These are phyloP conservation scores for Stictocephala bisonia DNA, from an alignment of 2,888 invertebrate species.

Conservation along the genomic window DNA sequence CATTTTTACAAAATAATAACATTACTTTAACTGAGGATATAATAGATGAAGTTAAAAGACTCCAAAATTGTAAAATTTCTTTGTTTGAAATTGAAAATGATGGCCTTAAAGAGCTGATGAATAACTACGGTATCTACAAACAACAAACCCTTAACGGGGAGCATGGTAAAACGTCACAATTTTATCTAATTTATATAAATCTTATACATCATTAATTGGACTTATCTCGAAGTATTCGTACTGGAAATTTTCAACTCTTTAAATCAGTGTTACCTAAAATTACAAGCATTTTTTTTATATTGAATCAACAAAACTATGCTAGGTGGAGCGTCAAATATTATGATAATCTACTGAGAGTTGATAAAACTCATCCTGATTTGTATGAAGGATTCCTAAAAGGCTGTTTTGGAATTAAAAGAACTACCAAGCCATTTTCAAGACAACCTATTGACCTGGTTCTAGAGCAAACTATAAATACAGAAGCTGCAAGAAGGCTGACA, in stretches of 20 bases:
- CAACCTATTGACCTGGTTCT: conserved; percentile 61
- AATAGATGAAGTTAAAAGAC: background rate
- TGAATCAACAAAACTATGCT: conserved; percentile 62
- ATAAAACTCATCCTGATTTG: conserved; percentile 60
- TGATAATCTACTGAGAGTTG: conserved; percentile 60
- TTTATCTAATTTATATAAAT: conserved; percentile 59
- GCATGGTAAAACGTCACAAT: conserved; percentile 61
- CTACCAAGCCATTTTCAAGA: conserved; percentile 61
- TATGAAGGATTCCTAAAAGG: conserved; percentile 57
- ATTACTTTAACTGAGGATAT: background rate
- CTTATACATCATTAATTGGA: conserved; percentile 58
- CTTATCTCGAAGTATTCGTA: conserved; percentile 59
- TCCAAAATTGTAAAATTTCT: background rate
- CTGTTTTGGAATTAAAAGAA: conserved; percentile 61
- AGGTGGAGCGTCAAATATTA: conserved; percentile 60
- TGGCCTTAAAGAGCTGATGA: background rate
- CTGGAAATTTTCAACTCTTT: conserved; percentile 59
- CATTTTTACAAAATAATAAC: background rate
- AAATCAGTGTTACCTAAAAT: conserved; percentile 59
- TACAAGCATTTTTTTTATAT: conserved; percentile 60
- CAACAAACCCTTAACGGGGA: conserved; percentile 50
- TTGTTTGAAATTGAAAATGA: background rate
- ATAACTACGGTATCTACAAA: background rate
- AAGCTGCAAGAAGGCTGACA: conserved; percentile 59
- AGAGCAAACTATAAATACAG: conserved; percentile 62